phyloP scores from a whole-genome alignment of 1,140 invertebrate species.

The Camponotus pennsylvanicus region DNA sequence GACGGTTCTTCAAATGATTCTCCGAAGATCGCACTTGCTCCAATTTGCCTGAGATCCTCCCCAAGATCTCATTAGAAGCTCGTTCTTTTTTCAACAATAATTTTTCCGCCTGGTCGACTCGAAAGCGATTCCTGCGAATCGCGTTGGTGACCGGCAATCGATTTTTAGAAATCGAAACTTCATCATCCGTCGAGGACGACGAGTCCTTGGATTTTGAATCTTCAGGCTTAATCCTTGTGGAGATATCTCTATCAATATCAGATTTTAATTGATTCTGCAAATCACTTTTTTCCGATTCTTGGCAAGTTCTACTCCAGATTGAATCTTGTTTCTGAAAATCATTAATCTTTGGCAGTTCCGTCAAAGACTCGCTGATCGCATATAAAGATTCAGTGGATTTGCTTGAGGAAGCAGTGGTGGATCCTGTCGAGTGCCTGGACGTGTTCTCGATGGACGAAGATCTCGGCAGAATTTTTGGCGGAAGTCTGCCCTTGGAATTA shows the following conservation, averaged over 20 bases:
- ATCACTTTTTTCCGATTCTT: not conserved
- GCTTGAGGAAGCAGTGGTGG: slow-evolving; percentile 80
- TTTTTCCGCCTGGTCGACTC: slow-evolving; percentile 67
- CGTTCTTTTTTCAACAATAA: slow-evolving; percentile 7
- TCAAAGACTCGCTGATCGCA: slow-evolving; percentile 78
- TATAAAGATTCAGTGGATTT: slow-evolving; percentile 81
- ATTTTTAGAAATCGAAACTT: slow-evolving; percentile 48
- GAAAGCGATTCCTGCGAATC: slow-evolving; percentile 73
- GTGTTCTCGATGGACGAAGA: slow-evolving; percentile 82
- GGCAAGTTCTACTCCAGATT: not conserved
- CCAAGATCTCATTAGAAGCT: not conserved
- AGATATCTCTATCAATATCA: not conserved
- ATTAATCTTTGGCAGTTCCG: slow-evolving; percentile 53
- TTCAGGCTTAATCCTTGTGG: slow-evolving; percentile 36
- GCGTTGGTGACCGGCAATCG: slow-evolving; percentile 66
- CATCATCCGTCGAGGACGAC: slow-evolving; percentile 70
- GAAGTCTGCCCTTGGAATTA: slow-evolving; percentile 77
- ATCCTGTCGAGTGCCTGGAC: slow-evolving; percentile 79
- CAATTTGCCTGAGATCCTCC: not conserved
- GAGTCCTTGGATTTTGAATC: slow-evolving; percentile 63
- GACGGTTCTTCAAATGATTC: slow-evolving; percentile 60
- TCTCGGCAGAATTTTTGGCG: slow-evolving; percentile 77
- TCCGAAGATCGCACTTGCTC: not conserved
- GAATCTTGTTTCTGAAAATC: slow-evolving; percentile 19
- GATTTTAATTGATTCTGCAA: not conserved